Evolutionary conservation across 1,140 invertebrate species (phyloP), one percentile per base, ranked within the genome.

Genomic region (Wiebesia pumilae): DNA sequence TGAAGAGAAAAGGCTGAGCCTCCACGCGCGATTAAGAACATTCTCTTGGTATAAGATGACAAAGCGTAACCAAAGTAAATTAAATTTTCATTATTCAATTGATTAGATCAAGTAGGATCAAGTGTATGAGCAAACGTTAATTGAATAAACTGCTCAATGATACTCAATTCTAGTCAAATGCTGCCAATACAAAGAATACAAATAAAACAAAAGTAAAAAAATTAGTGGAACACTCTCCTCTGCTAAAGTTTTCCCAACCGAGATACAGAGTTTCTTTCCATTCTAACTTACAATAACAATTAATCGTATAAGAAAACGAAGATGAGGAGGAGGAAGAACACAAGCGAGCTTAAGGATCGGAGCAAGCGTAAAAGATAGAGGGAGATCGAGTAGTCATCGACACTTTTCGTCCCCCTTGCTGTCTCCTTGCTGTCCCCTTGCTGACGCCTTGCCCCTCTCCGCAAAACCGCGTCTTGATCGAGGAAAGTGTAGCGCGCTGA

Each of bases 401-500:
- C 10, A 6, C 24, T 21, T 6, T 24, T 62, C 14, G 21, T 27
- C 2, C 24, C 58, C 27, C 58, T 27, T 47, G 6, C 43, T 47
- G 6, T 14, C n/a, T n/a, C n/a, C n/a, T n/a, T n/a, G n/a, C n/a
- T n/a, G n/a, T n/a, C n/a, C n/a, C n/a, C n/a, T n/a, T n/a, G n/a
- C n/a, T n/a, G n/a, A n/a, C n/a, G n/a, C 51, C 19, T 21, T 33
- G 1, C 9, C 73, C 27, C 73, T n/a, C 3, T 71, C 35, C n/a
- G 3, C 19, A 21, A n/a, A n/a, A n/a, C n/a, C n/a, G 69, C 35
- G 10, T 40, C 27, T 38, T 33, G 89, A 87, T 89, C 88, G 88
- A 88, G 88, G 27, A 89, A 54, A 78, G 87, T 47, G 87, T 85
- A 87, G 85, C 58, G 10, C 83, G 62, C 84, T 83, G 85, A 90